Evolutionary conservation across 2,888 invertebrate genomes (phyloP).

Genomic region (Orchesella flavescens): DNA sequence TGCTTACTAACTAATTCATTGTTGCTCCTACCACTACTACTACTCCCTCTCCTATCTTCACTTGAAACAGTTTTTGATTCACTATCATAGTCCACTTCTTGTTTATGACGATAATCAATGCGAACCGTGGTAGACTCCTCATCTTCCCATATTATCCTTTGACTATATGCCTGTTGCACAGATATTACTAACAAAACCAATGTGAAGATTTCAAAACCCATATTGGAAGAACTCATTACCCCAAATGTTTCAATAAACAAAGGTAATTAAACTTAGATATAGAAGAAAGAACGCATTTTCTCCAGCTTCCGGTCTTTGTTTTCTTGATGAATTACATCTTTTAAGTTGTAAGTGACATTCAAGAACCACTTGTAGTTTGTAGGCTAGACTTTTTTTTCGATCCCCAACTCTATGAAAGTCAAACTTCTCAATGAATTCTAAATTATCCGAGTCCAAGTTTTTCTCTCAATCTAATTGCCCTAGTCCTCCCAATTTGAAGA

Average conservation of each 20-base stretch:
- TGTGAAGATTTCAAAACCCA: slow-evolving; percentile 8
- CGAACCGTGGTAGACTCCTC: neutral
- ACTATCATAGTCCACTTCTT: slow-evolving; percentile 5
- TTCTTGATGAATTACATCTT: too few relatives aligned
- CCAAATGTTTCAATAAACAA: neutral
- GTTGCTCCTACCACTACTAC: too few relatives aligned
- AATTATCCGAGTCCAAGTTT: too few relatives aligned
- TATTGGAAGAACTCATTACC: neutral
- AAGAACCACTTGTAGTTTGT: too few relatives aligned
- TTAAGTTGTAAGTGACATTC: too few relatives aligned
- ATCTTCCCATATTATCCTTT: slow-evolving; percentile 38
- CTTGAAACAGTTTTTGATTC: slow-evolving; percentile 21
- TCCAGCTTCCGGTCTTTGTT: too few relatives aligned
- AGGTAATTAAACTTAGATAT: neutral
- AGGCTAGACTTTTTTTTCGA: too few relatives aligned
- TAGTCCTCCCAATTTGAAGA: neutral
- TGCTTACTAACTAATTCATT: slow-evolving; percentile 36
- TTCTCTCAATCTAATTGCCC: neutral
- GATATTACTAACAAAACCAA: neutral
- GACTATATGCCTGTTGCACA: neutral
- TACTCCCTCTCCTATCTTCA: slow-evolving; percentile 27
- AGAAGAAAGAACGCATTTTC: neutral
- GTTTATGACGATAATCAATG: neutral
- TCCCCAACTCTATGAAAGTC: too few relatives aligned
- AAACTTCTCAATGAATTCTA: too few relatives aligned